phyloP scores from a whole-genome alignment of 2,797 vertebrate species.

The Mus caroli region DNA sequence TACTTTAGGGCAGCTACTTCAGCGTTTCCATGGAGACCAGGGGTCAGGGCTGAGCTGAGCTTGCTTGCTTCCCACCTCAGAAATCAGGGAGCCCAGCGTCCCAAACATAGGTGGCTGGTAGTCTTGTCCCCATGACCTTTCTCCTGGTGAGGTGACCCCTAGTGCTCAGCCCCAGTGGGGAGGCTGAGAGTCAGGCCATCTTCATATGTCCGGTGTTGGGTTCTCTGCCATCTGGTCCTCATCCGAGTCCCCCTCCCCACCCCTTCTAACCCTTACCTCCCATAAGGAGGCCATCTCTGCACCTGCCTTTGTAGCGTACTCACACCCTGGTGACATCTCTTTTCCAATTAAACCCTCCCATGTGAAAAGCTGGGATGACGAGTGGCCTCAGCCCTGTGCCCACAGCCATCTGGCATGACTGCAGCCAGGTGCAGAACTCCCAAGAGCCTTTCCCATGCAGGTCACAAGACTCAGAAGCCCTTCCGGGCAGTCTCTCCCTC shows the following conservation, averaged over 20 bases:
- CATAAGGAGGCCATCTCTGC: not conserved
- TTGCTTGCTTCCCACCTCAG: not conserved
- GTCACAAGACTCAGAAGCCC: not conserved
- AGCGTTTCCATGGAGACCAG: not conserved
- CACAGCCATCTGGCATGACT: conserved; percentile 39
- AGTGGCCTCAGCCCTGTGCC: conserved; percentile 6
- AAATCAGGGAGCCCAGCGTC: not conserved
- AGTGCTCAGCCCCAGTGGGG: fast-evolving
- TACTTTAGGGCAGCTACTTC: not conserved
- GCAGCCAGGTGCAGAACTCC: not conserved
- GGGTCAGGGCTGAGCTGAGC: not conserved
- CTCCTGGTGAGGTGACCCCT: not conserved
- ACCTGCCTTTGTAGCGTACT: conserved; percentile 74
- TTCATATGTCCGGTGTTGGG: fast-evolving
- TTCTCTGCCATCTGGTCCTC: not conserved
- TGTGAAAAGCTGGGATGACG: conserved; percentile 77
- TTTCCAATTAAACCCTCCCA: conserved; percentile 78
- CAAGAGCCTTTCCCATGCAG: not conserved
- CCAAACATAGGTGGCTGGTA: fast-evolving
- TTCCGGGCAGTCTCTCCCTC: not conserved
- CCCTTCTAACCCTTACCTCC: not conserved
- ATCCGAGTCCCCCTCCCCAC: not conserved
- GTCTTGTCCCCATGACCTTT: not conserved
- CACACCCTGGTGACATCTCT: conserved; percentile 75
- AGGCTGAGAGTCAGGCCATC: not conserved